A percentile compares a stretch with the other conserved stretches of the same genome.
These are phyloP conservation scores for Caerostris extrusa DNA, from an alignment of 1,140 invertebrate species.

Conservation along the genomic window DNA sequence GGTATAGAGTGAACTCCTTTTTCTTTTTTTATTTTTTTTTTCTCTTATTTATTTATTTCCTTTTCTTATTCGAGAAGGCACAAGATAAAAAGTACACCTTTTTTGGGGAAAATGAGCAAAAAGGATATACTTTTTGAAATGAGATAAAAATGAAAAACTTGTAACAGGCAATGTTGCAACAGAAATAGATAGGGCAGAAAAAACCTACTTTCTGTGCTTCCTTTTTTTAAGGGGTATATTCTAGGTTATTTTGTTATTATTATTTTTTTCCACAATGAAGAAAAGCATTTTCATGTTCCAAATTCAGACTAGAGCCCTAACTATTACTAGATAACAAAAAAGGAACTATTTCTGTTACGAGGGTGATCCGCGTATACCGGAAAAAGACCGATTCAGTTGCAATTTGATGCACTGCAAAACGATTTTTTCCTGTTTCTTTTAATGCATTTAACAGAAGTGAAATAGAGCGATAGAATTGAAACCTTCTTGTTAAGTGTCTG, in stretches of 20 bases:
- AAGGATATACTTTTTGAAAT: neutral
- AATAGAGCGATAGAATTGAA: too few relatives aligned
- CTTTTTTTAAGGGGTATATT: neutral
- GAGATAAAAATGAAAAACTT: neutral
- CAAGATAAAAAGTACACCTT: neutral
- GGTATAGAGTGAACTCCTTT: neutral
- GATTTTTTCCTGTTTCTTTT: neutral
- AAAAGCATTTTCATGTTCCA: neutral
- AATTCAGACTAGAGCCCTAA: neutral
- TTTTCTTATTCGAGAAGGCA: neutral
- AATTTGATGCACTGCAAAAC: neutral
- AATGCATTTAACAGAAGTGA: neutral
- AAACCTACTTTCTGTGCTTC: neutral
- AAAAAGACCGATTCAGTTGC: neutral
- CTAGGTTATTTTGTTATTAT: neutral
- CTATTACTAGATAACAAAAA: neutral
- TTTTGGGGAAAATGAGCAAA: neutral
- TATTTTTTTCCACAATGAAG: neutral
- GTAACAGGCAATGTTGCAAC: neutral
- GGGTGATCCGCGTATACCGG: neutral
- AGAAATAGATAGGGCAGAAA: neutral
- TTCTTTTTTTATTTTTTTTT: neutral
- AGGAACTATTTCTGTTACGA: neutral
- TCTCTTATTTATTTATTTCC: neutral
- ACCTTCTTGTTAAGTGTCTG: too few relatives aligned